phyloP scores from a whole-genome alignment of 2,888 invertebrate species.

The Eumerus sabulonum region DNA sequence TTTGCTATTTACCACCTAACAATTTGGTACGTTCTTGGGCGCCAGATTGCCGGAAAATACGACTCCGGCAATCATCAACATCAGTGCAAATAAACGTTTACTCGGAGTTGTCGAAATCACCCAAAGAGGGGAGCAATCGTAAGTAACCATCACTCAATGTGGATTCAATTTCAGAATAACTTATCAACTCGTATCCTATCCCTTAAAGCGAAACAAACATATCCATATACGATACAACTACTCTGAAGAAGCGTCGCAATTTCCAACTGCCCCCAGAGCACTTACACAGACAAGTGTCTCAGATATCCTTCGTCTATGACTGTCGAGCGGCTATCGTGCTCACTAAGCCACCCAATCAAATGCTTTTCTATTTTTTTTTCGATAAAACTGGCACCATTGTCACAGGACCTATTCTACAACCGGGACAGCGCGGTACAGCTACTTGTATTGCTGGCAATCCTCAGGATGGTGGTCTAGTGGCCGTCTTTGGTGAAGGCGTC shows the following conservation, averaged over 20 bases:
- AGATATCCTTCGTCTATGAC: slow-evolving; percentile 84
- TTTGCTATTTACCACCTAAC: background rate
- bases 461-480: slow-evolving; percentile 84
- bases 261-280: slow-evolving; percentile 83
- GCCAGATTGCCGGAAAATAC: slow-evolving; percentile 76
- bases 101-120: slow-evolving; percentile 75
- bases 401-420: slow-evolving; percentile 71
- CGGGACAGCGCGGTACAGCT: slow-evolving; percentile 72
- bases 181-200: no score
- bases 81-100: slow-evolving; percentile 76
- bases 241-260: slow-evolving; percentile 84
- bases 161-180: no score
- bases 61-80: slow-evolving; percentile 73
- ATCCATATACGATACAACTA: slow-evolving; percentile 84
- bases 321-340: slow-evolving; percentile 89
- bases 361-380: slow-evolving; percentile 85
- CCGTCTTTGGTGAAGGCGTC: slow-evolving; percentile 81
- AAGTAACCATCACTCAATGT: background rate
- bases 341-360: slow-evolving; percentile 87
- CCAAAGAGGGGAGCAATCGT: background rate
- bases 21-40: background rate
- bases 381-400: slow-evolving; percentile 84
- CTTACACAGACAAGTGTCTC: slow-evolving; percentile 69
- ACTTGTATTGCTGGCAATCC: slow-evolving; percentile 80
- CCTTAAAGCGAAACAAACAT: slow-evolving; percentile 67